Evolutionary conservation across 2,888 invertebrate species (phyloP), one percentile per base, ranked within the genome.

Genomic region (Scaptomyza caliginosa): DNA sequence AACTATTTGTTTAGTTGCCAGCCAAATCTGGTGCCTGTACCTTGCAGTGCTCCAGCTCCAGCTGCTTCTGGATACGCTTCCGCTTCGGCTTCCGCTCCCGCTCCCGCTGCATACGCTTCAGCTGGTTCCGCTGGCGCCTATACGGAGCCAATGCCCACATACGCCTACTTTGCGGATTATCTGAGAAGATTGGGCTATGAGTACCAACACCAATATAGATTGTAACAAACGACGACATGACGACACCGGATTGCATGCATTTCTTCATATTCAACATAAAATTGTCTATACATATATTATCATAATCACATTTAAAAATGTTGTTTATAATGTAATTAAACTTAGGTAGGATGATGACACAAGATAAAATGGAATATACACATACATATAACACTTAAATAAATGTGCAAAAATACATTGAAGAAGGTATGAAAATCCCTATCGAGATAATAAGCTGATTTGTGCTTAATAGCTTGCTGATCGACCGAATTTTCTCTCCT

Each of bases 1-100:
- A 88, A 80, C 62, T 88, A 87, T 21, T 45, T 88, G 40, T 88
- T 88, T 50, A 89, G 88, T 64, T 88, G 89, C 50, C 81, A 81
- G 36, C 88, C 88, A 4, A 77, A 74, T n/a, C 54, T 89, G 51
- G 62, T 70, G 11, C 84, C 78, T 2, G 86, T 73, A 8, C 84
- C 89, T 2, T 88, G 81, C 32, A 54, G 43, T 49, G 76, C 50
- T 21, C 52, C 71, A 55, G 50, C 46, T 7, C 19, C 67, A 1
- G 24, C 56, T 8, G 30, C 62, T 10, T 39, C 59, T 17, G 13
- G 16, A 0, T 17, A 11, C 17, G 8, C 16, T 36, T 0, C 26
- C 7, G 10, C 24, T 10, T 8, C 17, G 7, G 16, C 36, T 36
- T 2, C 38, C 2, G 11, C 19, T 19, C 0, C 24, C 11, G 8